Conservation (phyloP, 2,888 invertebrate species). For the Chouioia cunea region DNA sequence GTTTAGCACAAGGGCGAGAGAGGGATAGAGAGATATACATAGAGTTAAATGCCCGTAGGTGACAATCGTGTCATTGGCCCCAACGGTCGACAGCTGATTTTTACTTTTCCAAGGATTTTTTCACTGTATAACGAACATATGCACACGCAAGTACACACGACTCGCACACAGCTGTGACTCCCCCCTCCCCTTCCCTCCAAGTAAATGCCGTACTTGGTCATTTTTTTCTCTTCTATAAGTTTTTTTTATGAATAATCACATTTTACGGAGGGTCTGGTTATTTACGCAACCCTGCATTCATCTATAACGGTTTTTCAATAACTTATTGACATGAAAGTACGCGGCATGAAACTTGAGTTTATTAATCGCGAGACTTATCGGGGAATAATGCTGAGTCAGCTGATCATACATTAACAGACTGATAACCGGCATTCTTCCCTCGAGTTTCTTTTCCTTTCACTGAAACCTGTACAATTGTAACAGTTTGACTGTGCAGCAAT, state of each 20-base stretch:
- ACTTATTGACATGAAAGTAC: background rate
- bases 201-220: too few species aligned
- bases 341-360: slow-evolving; percentile 27
- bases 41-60: slow-evolving; percentile 41
- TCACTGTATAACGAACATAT: too few species aligned
- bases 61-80: slow-evolving; percentile 56
- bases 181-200: too few species aligned
- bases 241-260: too few species aligned
- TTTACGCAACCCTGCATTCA: too few species aligned
- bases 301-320: too few species aligned
- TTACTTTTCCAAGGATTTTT: slow-evolving; percentile 45
- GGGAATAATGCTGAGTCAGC: slow-evolving; percentile 51
- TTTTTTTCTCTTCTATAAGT: too few species aligned
- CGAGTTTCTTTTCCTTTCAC: background rate
- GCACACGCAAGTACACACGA: too few species aligned
- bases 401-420: slow-evolving; percentile 64
- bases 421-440: slow-evolving; percentile 54
- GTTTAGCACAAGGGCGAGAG: slow-evolving; percentile 9
- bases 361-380: slow-evolving; percentile 51
- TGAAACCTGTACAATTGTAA: background rate
- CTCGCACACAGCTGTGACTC: too few species aligned
- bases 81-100: slow-evolving; percentile 55
- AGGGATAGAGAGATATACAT: background rate
- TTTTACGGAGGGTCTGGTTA: too few species aligned
- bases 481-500: too few species aligned